These are phyloP conservation scores for Scylla paramamosain DNA, from an alignment of 1,140 invertebrate species.

Conservation along the genomic window DNA sequence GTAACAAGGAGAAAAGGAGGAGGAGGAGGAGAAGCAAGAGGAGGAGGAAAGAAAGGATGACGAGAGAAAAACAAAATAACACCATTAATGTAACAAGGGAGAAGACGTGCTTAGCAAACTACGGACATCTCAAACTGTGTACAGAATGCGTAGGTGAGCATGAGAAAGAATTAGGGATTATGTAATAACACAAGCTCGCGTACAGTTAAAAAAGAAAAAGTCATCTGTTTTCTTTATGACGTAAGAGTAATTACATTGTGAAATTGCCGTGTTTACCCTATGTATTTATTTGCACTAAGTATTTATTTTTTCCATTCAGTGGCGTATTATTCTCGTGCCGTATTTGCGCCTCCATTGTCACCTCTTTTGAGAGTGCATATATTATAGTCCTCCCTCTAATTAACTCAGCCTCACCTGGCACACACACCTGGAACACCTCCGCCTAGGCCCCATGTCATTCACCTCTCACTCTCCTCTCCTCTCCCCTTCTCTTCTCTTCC, in stretches of 20 bases:
- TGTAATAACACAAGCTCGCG: background rate
- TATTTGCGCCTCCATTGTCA: slow-evolving; percentile 10
- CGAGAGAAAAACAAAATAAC: background rate
- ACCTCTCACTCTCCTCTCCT: background rate
- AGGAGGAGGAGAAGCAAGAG: background rate
- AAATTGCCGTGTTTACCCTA: background rate
- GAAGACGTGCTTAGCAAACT: too few species aligned
- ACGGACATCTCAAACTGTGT: too few species aligned
- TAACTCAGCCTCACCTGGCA: background rate
- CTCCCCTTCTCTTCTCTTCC: background rate
- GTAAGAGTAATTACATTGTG: background rate
- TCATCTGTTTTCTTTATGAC: background rate
- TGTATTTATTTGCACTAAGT: background rate
- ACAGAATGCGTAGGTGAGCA: background rate
- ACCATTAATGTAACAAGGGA: background rate
- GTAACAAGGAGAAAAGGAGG: background rate
- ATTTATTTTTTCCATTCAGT: slow-evolving; percentile 2
- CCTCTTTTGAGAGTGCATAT: background rate
- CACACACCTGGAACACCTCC: background rate
- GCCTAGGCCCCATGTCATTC: background rate
- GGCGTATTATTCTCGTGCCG: background rate
- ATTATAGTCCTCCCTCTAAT: background rate
- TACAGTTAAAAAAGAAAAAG: background rate
- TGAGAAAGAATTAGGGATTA: background rate
- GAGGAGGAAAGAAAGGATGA: background rate